These are phyloP conservation scores for Drosophila histrio DNA, from an alignment of 2,888 invertebrate genomes.

Conservation along the genomic window DNA sequence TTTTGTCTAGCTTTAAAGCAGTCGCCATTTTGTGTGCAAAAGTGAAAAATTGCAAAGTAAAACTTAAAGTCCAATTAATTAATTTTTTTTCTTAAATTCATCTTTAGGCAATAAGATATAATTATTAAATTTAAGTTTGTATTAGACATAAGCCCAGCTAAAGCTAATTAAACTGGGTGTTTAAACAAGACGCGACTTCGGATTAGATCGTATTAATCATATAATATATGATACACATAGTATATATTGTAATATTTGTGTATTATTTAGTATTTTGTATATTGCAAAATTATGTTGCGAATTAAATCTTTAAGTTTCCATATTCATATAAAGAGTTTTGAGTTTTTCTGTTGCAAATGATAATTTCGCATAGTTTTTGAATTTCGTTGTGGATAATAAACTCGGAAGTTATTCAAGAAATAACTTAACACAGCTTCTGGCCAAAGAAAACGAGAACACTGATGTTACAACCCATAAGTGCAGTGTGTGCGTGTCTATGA, in stretches of 20 bases:
- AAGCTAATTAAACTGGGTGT: slow-evolving; percentile 15
- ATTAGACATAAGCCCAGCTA: slow-evolving; percentile 3
- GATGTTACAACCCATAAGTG: too few relatives aligned
- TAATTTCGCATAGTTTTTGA: too few relatives aligned
- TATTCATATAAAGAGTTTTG: slow-evolving; percentile 8
- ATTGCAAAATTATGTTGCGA: slow-evolving; percentile 58
- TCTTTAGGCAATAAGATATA: slow-evolving; percentile 25
- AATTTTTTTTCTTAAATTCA: slow-evolving; percentile 26
- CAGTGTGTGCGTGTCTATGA: too few relatives aligned
- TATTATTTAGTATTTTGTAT: slow-evolving; percentile 48
- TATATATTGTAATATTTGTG: slow-evolving; percentile 39
- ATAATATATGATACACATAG: slow-evolving; percentile 21
- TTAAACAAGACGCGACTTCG: slow-evolving; percentile 22
- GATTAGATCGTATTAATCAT: slow-evolving; percentile 17
- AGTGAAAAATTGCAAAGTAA: slow-evolving; percentile 44
- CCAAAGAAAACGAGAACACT: too few relatives aligned
- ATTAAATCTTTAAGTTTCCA: slow-evolving; percentile 58
- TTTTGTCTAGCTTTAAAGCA: slow-evolving; percentile 62
- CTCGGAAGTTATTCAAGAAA: too few relatives aligned
- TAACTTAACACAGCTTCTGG: too few relatives aligned
- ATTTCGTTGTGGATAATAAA: too few relatives aligned
- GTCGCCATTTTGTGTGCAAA: slow-evolving; percentile 67
- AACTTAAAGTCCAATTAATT: slow-evolving; percentile 52
- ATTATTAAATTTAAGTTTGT: slow-evolving; percentile 27
- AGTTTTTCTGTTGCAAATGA: background rate